These are phyloP conservation scores for Synodontis membranacea DNA, from an alignment of 2,113 vertebrate species.

Conservation along the genomic window DNA sequence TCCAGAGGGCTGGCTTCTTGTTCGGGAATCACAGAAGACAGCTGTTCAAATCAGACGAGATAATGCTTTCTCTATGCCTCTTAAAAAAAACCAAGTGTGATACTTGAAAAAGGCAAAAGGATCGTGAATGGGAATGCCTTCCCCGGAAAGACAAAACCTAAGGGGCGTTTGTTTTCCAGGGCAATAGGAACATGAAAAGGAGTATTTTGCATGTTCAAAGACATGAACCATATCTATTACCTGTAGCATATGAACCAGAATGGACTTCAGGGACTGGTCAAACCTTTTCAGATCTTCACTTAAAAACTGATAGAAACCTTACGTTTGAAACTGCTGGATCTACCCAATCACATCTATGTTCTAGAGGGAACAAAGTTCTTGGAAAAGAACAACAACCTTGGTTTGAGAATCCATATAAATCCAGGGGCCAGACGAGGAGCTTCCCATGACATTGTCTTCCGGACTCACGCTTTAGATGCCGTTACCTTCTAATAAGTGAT, in stretches of 20 bases:
- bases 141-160: neutral
- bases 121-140: neutral
- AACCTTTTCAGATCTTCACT: neutral
- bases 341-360: neutral
- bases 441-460: neutral
- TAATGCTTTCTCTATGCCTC: neutral
- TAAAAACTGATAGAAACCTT: neutral
- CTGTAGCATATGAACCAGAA: neutral
- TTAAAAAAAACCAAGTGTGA: neutral
- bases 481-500: neutral
- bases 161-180: neutral
- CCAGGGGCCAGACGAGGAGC: too few species aligned
- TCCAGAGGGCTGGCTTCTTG: neutral
- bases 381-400: neutral
- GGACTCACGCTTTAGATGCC: neutral
- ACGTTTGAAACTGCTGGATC: neutral
- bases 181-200: neutral
- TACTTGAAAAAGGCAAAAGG: neutral
- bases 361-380: neutral
- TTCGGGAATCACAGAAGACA: neutral
- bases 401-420: too few species aligned
- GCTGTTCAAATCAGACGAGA: neutral
- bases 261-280: neutral
- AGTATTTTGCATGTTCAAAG: neutral
- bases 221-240: neutral